Percentiles rank a stretch among this genome's conserved stretches.
Conservation (phyloP, 2,888 invertebrate species). For the Xylota segnis region DNA sequence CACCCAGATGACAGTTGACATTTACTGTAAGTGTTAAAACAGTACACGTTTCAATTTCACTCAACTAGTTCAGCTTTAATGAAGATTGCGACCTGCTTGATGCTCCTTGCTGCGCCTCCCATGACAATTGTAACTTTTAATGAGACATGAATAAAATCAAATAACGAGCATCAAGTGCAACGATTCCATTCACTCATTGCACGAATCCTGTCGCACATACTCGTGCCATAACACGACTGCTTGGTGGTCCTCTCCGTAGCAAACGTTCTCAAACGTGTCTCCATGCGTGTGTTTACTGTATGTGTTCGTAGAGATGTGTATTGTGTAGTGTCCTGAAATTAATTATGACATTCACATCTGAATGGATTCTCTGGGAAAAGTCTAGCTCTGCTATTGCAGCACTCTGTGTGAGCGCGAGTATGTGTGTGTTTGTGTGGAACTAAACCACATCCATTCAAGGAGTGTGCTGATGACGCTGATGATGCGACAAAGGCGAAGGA, state of each 20-base stretch:
- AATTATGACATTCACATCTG: slow-evolving; percentile 75
- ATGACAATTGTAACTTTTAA: slow-evolving; percentile 70
- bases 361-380: slow-evolving; percentile 60
- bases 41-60: slow-evolving; percentile 4
- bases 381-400: slow-evolving; percentile 42
- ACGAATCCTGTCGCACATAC: slow-evolving; percentile 36
- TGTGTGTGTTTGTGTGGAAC: slow-evolving; percentile 28
- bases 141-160: slow-evolving; percentile 76
- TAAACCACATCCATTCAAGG: slow-evolving; percentile 64
- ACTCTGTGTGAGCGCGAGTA: background rate
- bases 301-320: slow-evolving; percentile 33
- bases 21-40: background rate
- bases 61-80: slow-evolving; percentile 52
- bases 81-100: background rate
- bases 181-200: slow-evolving; percentile 63
- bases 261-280: slow-evolving; percentile 32
- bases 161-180: slow-evolving; percentile 72
- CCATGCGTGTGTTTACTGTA: slow-evolving; percentile 15
- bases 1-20: slow-evolving; percentile 25
- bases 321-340: slow-evolving; percentile 73
- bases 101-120: background rate
- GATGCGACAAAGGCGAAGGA: slow-evolving; percentile 75
- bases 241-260: slow-evolving; percentile 48
- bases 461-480: slow-evolving; percentile 74
- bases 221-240: slow-evolving; percentile 50